phyloP scores from a whole-genome alignment of 2,113 vertebrate genomes.

The Phrynocephalus versicolor region DNA sequence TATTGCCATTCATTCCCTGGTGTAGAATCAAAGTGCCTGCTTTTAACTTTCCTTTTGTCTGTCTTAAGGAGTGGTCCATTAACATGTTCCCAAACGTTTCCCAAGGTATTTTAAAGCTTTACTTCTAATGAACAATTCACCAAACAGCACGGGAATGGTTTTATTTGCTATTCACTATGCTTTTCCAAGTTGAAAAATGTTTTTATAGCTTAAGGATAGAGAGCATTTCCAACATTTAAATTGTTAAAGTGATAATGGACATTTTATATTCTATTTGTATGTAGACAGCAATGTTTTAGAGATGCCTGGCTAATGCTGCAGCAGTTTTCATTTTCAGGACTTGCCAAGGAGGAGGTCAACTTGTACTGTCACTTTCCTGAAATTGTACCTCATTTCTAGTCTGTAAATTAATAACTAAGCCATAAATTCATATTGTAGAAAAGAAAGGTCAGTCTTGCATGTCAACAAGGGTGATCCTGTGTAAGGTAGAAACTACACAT shows the following conservation, averaged over 20 bases:
- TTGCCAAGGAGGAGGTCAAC: not conserved
- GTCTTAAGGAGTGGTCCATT: not conserved
- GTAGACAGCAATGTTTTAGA: not conserved
- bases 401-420: not conserved
- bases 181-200: not conserved
- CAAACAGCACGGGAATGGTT: not conserved
- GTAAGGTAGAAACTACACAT: not conserved
- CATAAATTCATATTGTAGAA: not conserved
- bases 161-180: not conserved
- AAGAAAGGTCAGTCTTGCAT: not conserved
- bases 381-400: not conserved
- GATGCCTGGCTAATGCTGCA: not conserved
- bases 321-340: not conserved
- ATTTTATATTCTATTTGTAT: not conserved
- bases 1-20: not conserved
- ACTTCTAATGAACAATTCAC: constrained; percentile 25
- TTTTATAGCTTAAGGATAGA: not conserved
- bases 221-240: not conserved
- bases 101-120: constrained; percentile 13
- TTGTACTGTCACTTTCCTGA: not conserved
- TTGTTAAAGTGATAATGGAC: not conserved
- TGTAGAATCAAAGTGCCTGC: constrained; percentile 37
- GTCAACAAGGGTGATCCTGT: not conserved
- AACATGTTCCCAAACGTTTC: not conserved
- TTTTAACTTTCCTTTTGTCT: constrained; percentile 31